Conservation (phyloP, 2,797 vertebrate species). For the Ctenosaura bakeri region DNA sequence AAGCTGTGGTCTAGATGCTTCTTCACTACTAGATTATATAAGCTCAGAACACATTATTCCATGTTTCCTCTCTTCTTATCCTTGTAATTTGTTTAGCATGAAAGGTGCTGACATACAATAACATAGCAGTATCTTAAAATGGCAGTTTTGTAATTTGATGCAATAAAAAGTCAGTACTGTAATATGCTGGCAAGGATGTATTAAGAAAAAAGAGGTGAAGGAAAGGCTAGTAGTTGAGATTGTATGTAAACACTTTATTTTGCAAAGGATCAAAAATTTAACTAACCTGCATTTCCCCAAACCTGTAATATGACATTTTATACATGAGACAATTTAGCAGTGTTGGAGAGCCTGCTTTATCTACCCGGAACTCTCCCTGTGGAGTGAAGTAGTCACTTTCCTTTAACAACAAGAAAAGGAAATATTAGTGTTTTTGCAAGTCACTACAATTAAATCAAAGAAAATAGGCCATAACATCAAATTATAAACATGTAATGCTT, state of each 20-base stretch:
- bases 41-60: background rate
- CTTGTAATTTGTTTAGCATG: background rate
- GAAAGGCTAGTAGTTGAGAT: background rate
- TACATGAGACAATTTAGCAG: slow-evolving; percentile 99
- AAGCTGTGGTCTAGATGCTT: background rate
- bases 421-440: slow-evolving; percentile 10
- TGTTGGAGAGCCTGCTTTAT: slow-evolving; percentile 97
- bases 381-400: slow-evolving; percentile 99
- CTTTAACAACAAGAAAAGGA: slow-evolving; percentile 76
- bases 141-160: background rate
- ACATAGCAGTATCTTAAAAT: background rate
- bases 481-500: background rate
- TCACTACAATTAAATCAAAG: background rate
- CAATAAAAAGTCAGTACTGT: background rate
- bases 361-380: slow-evolving; percentile 98
- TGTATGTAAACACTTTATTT: background rate
- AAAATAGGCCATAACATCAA: background rate
- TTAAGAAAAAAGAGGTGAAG: background rate
- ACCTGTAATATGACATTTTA: slow-evolving; percentile 99
- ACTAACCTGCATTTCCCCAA: slow-evolving; percentile 99
- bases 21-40: background rate
- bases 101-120: background rate
- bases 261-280: slow-evolving; percentile 37
- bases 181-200: background rate
- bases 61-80: background rate